phyloP scores from a whole-genome alignment of 2,797 vertebrate genomes.

The Etheostoma nigrum region DNA sequence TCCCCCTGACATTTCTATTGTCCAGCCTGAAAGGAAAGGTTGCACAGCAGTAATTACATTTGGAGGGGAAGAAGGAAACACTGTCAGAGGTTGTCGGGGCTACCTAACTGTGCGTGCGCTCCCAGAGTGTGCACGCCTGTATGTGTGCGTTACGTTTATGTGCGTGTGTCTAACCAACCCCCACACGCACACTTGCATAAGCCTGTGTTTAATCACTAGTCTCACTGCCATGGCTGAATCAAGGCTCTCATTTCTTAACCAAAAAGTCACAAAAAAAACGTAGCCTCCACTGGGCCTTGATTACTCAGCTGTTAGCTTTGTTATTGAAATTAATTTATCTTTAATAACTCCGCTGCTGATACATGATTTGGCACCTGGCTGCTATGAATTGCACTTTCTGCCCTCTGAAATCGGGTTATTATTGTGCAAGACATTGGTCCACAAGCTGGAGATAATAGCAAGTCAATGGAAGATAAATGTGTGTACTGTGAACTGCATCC shows the following conservation, averaged over 20 bases:
- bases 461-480: slow-evolving; percentile 42
- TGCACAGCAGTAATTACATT: slow-evolving; percentile 84
- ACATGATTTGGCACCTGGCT: slow-evolving; percentile 52
- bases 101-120: slow-evolving; percentile 65
- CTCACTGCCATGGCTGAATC: slow-evolving; percentile 53
- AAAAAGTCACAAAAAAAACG: slow-evolving; percentile 64
- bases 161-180: slow-evolving; percentile 26
- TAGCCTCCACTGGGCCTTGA: slow-evolving; percentile 54
- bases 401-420: slow-evolving; percentile 31
- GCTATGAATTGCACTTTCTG: slow-evolving; percentile 23
- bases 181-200: slow-evolving; percentile 58
- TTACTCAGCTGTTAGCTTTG: slow-evolving; percentile 68
- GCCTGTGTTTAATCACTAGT: slow-evolving; percentile 69
- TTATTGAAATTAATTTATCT: slow-evolving; percentile 55
- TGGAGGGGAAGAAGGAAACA: slow-evolving; percentile 67
- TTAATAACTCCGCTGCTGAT: slow-evolving; percentile 48
- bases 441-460: slow-evolving; percentile 45
- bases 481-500: slow-evolving; percentile 17
- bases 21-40: slow-evolving; percentile 75
- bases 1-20: slow-evolving; percentile 79
- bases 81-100: slow-evolving; percentile 77
- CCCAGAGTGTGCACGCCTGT: slow-evolving; percentile 2
- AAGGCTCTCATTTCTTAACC: slow-evolving; percentile 55
- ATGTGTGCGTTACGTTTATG: slow-evolving; percentile 21
- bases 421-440: slow-evolving; percentile 22